These are phyloP conservation scores for Athalia cordata DNA, from an alignment of 2,888 invertebrate species.

Conservation along the genomic window DNA sequence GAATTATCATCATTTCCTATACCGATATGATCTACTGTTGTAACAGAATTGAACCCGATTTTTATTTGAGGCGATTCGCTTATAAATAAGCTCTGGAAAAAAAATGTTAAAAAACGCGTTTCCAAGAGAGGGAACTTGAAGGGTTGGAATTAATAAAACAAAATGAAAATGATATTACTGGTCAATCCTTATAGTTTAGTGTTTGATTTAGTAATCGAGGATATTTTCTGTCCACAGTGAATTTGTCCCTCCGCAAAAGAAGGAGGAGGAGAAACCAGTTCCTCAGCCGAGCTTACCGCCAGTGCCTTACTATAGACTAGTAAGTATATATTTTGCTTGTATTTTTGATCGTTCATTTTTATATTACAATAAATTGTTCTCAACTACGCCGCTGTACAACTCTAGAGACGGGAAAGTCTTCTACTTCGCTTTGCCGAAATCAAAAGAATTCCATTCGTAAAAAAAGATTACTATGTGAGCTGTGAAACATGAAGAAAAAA, in stretches of 20 bases:
- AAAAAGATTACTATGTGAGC: too few species aligned
- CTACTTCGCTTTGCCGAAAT: too few species aligned
- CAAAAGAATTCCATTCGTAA: too few species aligned
- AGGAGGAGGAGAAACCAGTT: constrained; percentile 65
- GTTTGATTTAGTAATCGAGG: constrained; percentile 12
- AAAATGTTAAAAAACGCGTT: too few species aligned
- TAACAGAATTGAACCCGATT: too few species aligned
- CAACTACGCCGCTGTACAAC: too few species aligned
- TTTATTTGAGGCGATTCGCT: too few species aligned
- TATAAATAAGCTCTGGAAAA: too few species aligned
- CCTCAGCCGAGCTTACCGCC: constrained; percentile 61
- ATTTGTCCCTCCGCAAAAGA: constrained; percentile 69
- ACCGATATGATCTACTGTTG: too few species aligned
- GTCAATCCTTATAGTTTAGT: not conserved
- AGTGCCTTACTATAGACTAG: constrained; percentile 69
- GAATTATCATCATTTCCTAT: not conserved
- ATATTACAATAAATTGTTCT: not conserved
- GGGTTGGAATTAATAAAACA: not conserved
- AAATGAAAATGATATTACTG: not conserved
- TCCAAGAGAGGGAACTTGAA: not conserved
- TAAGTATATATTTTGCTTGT: constrained; percentile 57
- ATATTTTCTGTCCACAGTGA: constrained; percentile 67
- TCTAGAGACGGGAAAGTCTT: too few species aligned
- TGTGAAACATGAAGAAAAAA: too few species aligned
- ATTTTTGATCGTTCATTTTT: constrained; percentile 28